Base-by-base conservation (phyloP, 2,113 vertebrate species). In the Mastomys coucha region DNA sequence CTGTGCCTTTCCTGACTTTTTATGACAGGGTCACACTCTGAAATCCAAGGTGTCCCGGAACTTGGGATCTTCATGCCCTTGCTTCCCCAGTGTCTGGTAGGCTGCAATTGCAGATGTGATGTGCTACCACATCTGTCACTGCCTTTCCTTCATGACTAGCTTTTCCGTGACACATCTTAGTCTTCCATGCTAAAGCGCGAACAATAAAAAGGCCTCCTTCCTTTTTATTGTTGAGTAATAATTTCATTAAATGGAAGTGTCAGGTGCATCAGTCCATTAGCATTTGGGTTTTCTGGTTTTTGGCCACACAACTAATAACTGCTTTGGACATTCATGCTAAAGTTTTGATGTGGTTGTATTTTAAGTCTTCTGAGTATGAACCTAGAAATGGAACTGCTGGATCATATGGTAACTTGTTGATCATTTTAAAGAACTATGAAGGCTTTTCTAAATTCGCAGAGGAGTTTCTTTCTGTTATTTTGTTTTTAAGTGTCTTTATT, bases 391-490 rank as follows among this genome's bases (percentile, higher is more conserved):
- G 51, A 80, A 56, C 77, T 80, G 51, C 49, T 78, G 16, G 77
- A 19, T 56, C 77, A 80, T 36, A 26, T 60, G 36, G 36, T 82
- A 58, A 82, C 11, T 82, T 82, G 80, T 63, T 93, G 63, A 91
- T 78, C 20, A 84, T 91, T 94, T 89, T 89, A 91, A 90, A 36
- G 58, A 94, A 53, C 65, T 86, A 9, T 51, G 14, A 89, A 77
- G 70, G 33, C 67, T 36, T 88, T 95, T 93, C n/a, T 33, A 91
- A 93, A 91, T 39, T 87, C 53, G 33, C 10, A 36, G 1, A 85
- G 22, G 45, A 42, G n/a, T 63, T 42, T 65, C 24, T 42, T 63
- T 82, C 17, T 13, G 65, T 13, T 13, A 31, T 65, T 65, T 49
- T 77, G 45, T 49, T 77, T 31, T 76, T 51, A 78, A 42, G 28